phyloP scores from a whole-genome alignment of 2,113 vertebrate genomes.

The Toxotes chatareus region DNA sequence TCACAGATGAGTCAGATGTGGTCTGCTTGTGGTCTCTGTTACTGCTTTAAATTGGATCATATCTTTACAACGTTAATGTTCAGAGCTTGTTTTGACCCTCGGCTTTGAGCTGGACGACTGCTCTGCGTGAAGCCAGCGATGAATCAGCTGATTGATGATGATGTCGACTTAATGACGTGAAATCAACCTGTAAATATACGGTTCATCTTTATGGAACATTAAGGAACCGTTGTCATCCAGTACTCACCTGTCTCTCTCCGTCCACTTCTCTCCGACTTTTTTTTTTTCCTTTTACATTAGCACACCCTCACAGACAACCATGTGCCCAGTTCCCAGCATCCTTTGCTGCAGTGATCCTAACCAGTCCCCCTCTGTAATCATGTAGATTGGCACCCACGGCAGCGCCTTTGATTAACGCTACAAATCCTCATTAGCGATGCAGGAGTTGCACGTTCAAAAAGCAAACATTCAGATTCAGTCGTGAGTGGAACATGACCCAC shows the following conservation, averaged over 20 bases:
- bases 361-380: constrained; percentile 56
- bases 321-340: constrained; percentile 34
- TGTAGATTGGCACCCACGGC: constrained; percentile 58
- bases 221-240: not conserved
- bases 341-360: constrained; percentile 43
- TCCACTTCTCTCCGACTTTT: not conserved
- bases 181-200: not conserved
- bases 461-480: constrained; percentile 49
- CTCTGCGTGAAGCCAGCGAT: too few relatives aligned
- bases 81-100: not conserved
- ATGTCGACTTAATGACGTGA: not conserved
- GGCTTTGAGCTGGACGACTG: not conserved
- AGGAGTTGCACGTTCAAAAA: constrained; percentile 15
- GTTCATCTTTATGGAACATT: not conserved
- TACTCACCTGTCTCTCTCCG: not conserved
- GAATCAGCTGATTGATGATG: not conserved
- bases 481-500: constrained; percentile 22
- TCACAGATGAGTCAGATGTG: too few relatives aligned
- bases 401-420: constrained; percentile 57
- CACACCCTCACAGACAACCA: not conserved
- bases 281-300: not conserved
- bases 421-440: constrained; percentile 61
- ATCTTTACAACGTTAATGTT: too few relatives aligned
- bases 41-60: too few relatives aligned
- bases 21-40: too few relatives aligned